These are phyloP conservation scores for Hydraecia micacea DNA, from an alignment of 2,888 invertebrate species.

Conservation along the genomic window DNA sequence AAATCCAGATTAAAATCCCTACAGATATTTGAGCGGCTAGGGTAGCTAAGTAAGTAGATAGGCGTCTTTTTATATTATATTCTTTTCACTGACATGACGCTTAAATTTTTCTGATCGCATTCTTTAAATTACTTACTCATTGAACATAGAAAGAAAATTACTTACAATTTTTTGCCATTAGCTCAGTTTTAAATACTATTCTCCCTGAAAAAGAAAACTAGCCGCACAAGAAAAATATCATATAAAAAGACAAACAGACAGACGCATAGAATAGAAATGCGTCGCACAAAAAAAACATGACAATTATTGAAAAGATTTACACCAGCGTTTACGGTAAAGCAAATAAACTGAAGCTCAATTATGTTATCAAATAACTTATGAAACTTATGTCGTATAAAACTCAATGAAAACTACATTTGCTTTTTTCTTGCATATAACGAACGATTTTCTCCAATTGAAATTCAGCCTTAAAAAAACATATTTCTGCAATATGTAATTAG, in stretches of 20 bases:
- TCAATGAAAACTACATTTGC: background rate
- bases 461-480: background rate
- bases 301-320: conserved; percentile 46
- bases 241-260: conserved; percentile 7
- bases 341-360: conserved; percentile 8
- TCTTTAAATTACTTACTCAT: background rate
- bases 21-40: background rate
- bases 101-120: background rate
- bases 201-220: conserved; percentile 13
- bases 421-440: background rate
- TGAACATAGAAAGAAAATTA: background rate
- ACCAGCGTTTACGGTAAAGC: background rate
- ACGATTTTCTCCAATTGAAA: background rate
- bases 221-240: conserved; percentile 3
- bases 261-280: conserved; percentile 17
- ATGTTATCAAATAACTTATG: conserved; percentile 5
- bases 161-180: background rate
- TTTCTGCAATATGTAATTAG: background rate
- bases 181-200: background rate
- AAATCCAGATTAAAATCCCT: background rate
- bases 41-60: background rate
- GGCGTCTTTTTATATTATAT: background rate
- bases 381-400: conserved; percentile 16
- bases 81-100: background rate
- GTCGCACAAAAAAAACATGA: conserved; percentile 29